Percentiles rank a stretch among this genome's conserved stretches.
Conservation (phyloP, 2,797 vertebrate species). For the Fistularia commersonii region DNA sequence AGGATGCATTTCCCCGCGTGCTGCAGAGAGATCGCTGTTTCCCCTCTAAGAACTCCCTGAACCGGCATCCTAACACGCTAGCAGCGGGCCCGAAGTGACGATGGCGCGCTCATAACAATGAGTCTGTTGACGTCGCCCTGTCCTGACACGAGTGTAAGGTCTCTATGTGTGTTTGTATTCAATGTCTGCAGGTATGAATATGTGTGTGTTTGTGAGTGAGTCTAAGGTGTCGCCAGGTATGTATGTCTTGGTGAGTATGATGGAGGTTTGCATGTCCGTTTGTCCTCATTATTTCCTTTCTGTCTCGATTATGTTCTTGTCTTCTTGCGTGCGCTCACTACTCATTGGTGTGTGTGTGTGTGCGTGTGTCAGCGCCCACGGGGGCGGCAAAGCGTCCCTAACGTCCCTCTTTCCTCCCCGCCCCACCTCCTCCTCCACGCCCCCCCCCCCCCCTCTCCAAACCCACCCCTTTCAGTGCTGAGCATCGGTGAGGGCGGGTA, state of each 20-base stretch:
- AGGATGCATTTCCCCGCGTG: too few species aligned
- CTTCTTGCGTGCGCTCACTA: conserved; percentile 33
- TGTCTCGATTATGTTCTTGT: conserved; percentile 22
- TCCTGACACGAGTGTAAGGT: conserved; percentile 60
- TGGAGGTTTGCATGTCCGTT: conserved; percentile 62
- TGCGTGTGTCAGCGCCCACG: neutral
- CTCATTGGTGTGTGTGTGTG: conserved; percentile 17
- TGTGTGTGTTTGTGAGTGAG: conserved; percentile 78
- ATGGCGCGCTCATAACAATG: conserved; percentile 36
- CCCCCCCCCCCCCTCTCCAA: neutral
- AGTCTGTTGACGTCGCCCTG: conserved; percentile 26
- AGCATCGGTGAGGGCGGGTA: conserved; percentile 91
- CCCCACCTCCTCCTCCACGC: neutral
- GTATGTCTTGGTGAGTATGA: conserved; percentile 74
- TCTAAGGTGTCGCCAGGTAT: conserved; percentile 73
- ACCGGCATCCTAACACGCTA: too few species aligned
- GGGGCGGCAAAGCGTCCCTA: too few species aligned
- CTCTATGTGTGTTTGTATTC: conserved; percentile 68
- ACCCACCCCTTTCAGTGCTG: conserved; percentile 71
- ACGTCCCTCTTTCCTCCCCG: neutral
- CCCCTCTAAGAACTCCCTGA: too few species aligned
- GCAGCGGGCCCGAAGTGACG: too few species aligned
- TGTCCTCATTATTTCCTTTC: conserved; percentile 28
- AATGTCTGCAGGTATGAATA: conserved; percentile 76
- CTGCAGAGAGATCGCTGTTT: too few species aligned